A percentile compares a stretch with the other conserved stretches of the same genome.
Conservation (phyloP, 2,888 invertebrate species). For the Brachycybe producta region DNA sequence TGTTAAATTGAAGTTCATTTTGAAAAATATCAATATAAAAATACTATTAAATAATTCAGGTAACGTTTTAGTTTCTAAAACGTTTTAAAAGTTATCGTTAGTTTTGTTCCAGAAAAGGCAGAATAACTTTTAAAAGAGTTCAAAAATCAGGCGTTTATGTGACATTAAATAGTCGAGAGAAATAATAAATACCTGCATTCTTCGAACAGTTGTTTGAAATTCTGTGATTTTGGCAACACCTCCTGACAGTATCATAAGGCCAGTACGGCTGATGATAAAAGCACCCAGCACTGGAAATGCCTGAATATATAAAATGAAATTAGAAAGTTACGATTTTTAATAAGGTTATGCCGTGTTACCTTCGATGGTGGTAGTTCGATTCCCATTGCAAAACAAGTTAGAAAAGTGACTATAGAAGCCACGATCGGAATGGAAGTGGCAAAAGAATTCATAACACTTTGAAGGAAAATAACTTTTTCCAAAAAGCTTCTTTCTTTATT, state of each 20-base stretch:
- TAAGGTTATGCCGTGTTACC: slow-evolving; percentile 36
- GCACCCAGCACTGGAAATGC: slow-evolving; percentile 10
- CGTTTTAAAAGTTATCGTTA: too few species aligned
- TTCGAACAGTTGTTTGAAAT: background rate
- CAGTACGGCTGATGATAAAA: background rate
- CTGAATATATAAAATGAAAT: slow-evolving; percentile 7
- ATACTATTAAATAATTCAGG: too few species aligned
- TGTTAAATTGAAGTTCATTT: too few species aligned
- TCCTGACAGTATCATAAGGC: background rate
- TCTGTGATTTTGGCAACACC: slow-evolving; percentile 3
- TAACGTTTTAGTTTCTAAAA: too few species aligned
- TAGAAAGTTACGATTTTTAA: too few species aligned
- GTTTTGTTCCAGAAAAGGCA: too few species aligned
- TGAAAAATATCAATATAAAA: too few species aligned
- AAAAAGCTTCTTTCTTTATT: slow-evolving; percentile 40
- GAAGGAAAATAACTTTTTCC: slow-evolving; percentile 43
- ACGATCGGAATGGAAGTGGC: slow-evolving; percentile 48
- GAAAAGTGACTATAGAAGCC: slow-evolving; percentile 45
- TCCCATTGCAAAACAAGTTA: slow-evolving; percentile 42
- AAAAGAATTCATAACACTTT: slow-evolving; percentile 45
- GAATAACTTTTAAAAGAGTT: too few species aligned
- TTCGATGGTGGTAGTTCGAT: slow-evolving; percentile 45
- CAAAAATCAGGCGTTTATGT: too few species aligned
- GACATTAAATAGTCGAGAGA: too few species aligned
- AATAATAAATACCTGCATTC: slow-evolving; percentile 1